phyloP scores from a whole-genome alignment of 2,888 invertebrate genomes.

The Phyllotreta striolata region DNA sequence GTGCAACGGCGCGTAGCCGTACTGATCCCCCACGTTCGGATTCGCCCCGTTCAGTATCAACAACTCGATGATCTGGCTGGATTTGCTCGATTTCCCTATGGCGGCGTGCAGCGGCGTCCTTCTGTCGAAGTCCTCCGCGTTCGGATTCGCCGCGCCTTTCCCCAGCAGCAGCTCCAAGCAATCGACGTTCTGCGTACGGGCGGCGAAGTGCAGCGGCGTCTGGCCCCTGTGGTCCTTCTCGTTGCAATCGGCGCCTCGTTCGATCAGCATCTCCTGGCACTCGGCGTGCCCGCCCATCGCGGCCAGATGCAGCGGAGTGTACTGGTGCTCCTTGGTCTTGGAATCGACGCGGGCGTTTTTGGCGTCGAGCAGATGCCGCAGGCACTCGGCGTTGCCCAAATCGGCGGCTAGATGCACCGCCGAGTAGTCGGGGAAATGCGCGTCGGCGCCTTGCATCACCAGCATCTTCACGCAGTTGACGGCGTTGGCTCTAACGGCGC shows the following conservation, averaged over 20 bases:
- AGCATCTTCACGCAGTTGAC: conserved; percentile 79
- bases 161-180: conserved; percentile 77
- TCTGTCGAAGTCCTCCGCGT: conserved; percentile 81
- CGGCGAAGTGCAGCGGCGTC: conserved; percentile 85
- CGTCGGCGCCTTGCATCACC: conserved; percentile 75
- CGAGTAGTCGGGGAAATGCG: conserved; percentile 81
- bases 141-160: conserved; percentile 74
- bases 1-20: conserved; percentile 86
- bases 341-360: conserved; percentile 75
- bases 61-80: conserved; percentile 81
- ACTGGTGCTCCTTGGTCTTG: conserved; percentile 75
- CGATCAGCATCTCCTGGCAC: conserved; percentile 76
- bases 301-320: conserved; percentile 83
- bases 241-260: conserved; percentile 78
- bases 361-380: conserved; percentile 73
- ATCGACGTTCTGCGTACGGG: conserved; percentile 78
- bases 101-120: conserved; percentile 84
- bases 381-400: conserved; percentile 75
- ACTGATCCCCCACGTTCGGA: conserved; percentile 84
- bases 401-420: conserved; percentile 86
- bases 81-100: conserved; percentile 79
- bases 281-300: conserved; percentile 87
- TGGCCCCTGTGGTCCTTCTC: conserved; percentile 80
- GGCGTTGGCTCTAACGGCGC: conserved; percentile 84
- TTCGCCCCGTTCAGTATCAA: conserved; percentile 82